Conservation (phyloP, 2,113 vertebrate genomes). For the Emydura subglobosa region DNA sequence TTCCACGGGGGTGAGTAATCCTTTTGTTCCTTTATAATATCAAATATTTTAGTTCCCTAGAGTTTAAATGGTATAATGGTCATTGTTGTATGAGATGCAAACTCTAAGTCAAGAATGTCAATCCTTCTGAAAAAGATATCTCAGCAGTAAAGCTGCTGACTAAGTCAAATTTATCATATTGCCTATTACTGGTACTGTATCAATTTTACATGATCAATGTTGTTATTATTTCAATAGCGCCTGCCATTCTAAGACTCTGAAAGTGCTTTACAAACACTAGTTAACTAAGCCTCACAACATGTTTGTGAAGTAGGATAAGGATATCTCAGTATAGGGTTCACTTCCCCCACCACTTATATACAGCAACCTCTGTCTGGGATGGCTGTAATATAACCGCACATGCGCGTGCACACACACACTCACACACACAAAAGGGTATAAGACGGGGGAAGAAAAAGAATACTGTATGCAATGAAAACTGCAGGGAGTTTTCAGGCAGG, state of each 20-base stretch:
- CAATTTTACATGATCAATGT: not conserved
- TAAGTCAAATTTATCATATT: not conserved
- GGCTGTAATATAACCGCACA: not conserved
- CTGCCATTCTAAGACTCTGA: not conserved
- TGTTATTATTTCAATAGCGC: not conserved
- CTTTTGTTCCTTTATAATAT: not conserved
- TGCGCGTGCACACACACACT: no score
- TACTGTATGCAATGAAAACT: not conserved
- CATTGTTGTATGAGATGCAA: not conserved
- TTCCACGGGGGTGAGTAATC: conserved; percentile 91
- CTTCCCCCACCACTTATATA: not conserved
- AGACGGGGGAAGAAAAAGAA: not conserved
- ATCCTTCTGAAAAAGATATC: fast-evolving
- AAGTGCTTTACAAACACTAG: not conserved
- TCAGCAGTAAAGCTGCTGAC: not conserved
- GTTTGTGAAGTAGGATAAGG: not conserved
- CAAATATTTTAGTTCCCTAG: fast-evolving
- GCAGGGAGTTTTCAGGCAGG: not conserved
- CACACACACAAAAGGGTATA: not conserved
- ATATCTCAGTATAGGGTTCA: not conserved
- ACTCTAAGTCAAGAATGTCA: not conserved
- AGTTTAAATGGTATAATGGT: not conserved
- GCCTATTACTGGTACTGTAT: fast-evolving
- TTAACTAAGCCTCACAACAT: not conserved
- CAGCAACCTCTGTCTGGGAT: not conserved